Evolutionary conservation across 1,140 invertebrate species (phyloP).

Genomic region (Zaprionus nigranus): DNA sequence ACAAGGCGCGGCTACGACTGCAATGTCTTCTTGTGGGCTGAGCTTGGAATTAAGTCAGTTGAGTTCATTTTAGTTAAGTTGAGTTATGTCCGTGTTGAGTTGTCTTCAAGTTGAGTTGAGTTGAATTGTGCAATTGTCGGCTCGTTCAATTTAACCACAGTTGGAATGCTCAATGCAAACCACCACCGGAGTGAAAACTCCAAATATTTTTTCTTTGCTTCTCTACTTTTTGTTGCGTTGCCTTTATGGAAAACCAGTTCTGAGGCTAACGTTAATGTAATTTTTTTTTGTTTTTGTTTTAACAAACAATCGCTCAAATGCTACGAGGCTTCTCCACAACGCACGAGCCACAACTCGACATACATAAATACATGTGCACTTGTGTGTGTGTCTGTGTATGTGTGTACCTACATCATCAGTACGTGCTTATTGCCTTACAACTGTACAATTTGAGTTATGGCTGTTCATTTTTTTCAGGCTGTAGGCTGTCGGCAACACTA

Average conservation of each 20-base stretch:
- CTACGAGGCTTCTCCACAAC: slow-evolving; percentile 48
- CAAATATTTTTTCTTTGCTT: slow-evolving; percentile 16
- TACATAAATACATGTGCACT: slow-evolving; percentile 7
- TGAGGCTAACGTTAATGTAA: slow-evolving; percentile 22
- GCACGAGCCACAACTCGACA: slow-evolving; percentile 17
- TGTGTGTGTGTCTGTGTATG: slow-evolving; percentile 6
- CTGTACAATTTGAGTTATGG: slow-evolving; percentile 51
- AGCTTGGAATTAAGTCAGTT: background rate
- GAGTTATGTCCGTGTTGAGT: background rate
- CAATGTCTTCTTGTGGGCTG: background rate
- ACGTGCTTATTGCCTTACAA: slow-evolving; percentile 48
- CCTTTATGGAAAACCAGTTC: slow-evolving; percentile 46
- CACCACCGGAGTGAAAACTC: slow-evolving; percentile 59
- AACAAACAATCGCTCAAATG: slow-evolving; percentile 37
- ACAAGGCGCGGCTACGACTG: slow-evolving; percentile 28
- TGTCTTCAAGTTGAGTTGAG: background rate
- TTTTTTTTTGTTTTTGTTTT: slow-evolving; percentile 48
- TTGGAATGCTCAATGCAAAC: slow-evolving; percentile 53
- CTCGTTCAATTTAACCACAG: slow-evolving; percentile 67
- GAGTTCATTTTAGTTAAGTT: background rate
- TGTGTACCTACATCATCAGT: slow-evolving; percentile 31
- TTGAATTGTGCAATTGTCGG: slow-evolving; percentile 66
- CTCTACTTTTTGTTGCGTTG: slow-evolving; percentile 19
- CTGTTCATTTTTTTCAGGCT: slow-evolving; percentile 52
- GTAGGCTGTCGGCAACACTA: slow-evolving; percentile 22